Base-by-base conservation (phyloP, 2,888 invertebrate species). In the Brachyptera putata region DNA sequence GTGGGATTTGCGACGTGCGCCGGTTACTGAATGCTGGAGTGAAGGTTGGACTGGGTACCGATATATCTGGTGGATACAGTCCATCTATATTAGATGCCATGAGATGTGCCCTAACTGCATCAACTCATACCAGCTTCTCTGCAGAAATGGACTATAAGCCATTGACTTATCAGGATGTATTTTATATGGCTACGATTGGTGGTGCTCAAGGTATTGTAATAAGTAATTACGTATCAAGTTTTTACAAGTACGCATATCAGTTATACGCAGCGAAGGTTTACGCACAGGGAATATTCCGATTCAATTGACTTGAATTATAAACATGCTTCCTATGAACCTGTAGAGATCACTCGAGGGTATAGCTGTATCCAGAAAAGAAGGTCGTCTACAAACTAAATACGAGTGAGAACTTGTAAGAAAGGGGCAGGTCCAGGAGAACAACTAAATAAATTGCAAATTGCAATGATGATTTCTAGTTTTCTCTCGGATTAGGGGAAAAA, bases 11-110 rank as follows among this genome's bases (percentile, higher is more conserved):
- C 70, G 88, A 92, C 68, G 84, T 91, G 0, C 77, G 82, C 61
- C 81, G 81, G 57, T 75, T 92, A 11, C 72, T 85, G 36, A 72
- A 80, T 11, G 76, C 77, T 48, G 83, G 84, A 2, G 73, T 95
- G 21, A 86, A 81, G 70, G 84, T 95, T 58, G 94, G 93, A 5
- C 77, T 95, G 43, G 95, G 95, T 66, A 91, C 93, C 91, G 95
- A 95, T 76, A 84, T 94, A 7, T 80, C 93, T 0, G 95, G 90
- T 1, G 95, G 94, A 0, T 85, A 87, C 69, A 85, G 81, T 49
- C 79, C 85, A 0, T 86, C 88, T 0, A 87, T 95, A 61, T 70
- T 92, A 58, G 85, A 88, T 69, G 84, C 85, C 1, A 85, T 94
- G 74, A 79, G 87, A 60, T 78, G 84, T 7, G 80, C 89, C 0